Evolutionary conservation across 2,888 invertebrate genomes (phyloP).

Genomic region (Trissoscelio sp.): DNA sequence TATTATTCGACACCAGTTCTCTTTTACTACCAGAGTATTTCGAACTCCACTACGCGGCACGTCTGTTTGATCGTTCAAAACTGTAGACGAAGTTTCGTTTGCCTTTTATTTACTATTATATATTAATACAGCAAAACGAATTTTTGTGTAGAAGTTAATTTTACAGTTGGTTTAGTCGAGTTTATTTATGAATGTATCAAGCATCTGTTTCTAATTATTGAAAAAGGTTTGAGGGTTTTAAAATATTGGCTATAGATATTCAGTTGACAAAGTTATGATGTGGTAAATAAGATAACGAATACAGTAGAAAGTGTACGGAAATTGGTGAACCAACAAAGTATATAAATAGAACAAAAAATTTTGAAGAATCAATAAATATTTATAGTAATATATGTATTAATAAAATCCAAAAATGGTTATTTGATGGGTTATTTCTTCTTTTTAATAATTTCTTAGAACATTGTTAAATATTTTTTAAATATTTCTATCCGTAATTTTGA

Average conservation of each 20-base stretch:
- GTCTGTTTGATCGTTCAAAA: conserved; percentile 52
- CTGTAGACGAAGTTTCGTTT: conserved; percentile 47
- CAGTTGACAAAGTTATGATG: background rate
- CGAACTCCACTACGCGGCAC: conserved; percentile 27
- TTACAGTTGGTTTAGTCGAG: conserved; percentile 38
- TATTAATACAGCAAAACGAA: conserved; percentile 50
- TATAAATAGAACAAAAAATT: background rate
- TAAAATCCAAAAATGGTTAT: too few species aligned
- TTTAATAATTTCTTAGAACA: too few species aligned
- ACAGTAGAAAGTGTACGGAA: conserved; percentile 3
- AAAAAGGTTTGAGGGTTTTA: background rate
- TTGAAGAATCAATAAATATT: too few species aligned
- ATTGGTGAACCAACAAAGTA: background rate
- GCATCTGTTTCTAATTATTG: conserved; percentile 46
- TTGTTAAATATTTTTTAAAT: too few species aligned
- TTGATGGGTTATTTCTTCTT: too few species aligned
- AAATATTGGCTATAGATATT: conserved; percentile 29
- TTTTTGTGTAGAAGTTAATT: conserved; percentile 55
- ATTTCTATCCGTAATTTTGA: too few species aligned
- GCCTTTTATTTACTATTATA: conserved; percentile 27
- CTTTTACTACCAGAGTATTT: conserved; percentile 30
- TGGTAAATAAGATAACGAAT: conserved; percentile 23
- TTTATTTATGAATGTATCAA: conserved; percentile 29
- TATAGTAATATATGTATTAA: too few species aligned
- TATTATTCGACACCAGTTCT: conserved; percentile 46